phyloP scores from a whole-genome alignment of 2,113 vertebrate species.

The Taxidea taxus region DNA sequence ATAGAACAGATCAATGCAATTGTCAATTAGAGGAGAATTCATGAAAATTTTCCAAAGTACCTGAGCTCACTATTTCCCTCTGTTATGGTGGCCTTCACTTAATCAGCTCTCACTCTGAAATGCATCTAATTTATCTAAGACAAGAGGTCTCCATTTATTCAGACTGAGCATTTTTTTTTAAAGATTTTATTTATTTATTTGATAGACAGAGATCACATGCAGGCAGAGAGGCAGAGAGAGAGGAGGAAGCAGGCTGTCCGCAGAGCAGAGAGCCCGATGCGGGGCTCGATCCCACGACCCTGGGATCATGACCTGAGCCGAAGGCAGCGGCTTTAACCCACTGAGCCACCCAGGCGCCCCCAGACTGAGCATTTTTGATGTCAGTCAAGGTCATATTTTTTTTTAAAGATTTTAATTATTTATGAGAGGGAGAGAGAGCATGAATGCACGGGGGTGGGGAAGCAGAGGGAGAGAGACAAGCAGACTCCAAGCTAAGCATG shows the following conservation, averaged over 20 bases:
- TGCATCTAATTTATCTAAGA: not conserved
- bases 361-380: not conserved
- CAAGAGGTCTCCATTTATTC: not conserved
- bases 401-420: not conserved
- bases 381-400: not conserved
- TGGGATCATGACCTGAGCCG: too few species aligned
- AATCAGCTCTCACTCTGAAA: not conserved
- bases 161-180: not conserved
- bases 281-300: too few species aligned
- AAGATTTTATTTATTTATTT: not conserved
- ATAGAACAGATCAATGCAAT: not conserved
- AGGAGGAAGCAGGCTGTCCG: too few species aligned
- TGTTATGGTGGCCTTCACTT: not conserved
- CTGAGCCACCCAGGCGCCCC: too few species aligned
- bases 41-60: not conserved
- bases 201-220: too few species aligned
- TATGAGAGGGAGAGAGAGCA: not conserved
- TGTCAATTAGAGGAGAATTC: not conserved
- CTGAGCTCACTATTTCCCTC: not conserved
- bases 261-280: too few species aligned
- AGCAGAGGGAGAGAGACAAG: not conserved
- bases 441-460: not conserved
- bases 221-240: not conserved
- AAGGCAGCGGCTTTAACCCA: too few species aligned
- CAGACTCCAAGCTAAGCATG: not conserved